Evolutionary conservation across 2,797 vertebrate genomes (phyloP), one percentile per base, ranked within the genome.

Genomic region (Chlorospingus flavigularis): DNA sequence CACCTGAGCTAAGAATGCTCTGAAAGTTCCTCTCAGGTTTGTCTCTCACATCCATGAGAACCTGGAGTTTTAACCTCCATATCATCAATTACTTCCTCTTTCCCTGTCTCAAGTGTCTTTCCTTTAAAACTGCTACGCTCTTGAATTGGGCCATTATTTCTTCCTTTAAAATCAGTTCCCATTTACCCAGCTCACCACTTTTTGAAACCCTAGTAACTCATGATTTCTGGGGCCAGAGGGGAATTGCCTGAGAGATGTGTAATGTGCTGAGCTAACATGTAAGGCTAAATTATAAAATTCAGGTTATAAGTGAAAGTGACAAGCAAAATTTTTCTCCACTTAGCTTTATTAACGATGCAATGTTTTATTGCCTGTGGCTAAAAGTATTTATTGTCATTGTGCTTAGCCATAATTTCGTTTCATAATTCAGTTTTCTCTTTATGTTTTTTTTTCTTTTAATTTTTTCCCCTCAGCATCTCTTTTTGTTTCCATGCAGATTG

Each of bases 221-320:
- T 94, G 92, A 90, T 96, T 94, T 24, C 80, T 89, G 85, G 61
- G 94, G 95, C 95, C 96, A 96, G 95, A 96, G 90, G 94, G 95
- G 92, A 97, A 96, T 96, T 96, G 88, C 87, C 72, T 92, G 92
- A 86, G 92, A 96, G 92, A 95, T 95, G 94, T 96, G 82, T 96
- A 97, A 96, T 92, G 94, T 76, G 20, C 90, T 85, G 88, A 92
- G 78, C 94, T 96, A 93, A 95, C 84, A 1, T 86, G 91, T 95
- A 94, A 95, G 89, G 89, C 63, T 89, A 79, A 94, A 96, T 92
- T 93, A 86, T 92, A 89, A 96, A 97, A 96, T 96, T 94, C 94
- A 94, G 92, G 92, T 96, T 97, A 94, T 95, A 97, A 97, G 95
- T 93, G 95, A 96, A 96, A 95, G 91, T 95, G 96, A 96, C 96